Evolutionary conservation across 1,140 invertebrate species (phyloP), one percentile per base, ranked within the genome.

Genomic region (Saxidomus purpurata): DNA sequence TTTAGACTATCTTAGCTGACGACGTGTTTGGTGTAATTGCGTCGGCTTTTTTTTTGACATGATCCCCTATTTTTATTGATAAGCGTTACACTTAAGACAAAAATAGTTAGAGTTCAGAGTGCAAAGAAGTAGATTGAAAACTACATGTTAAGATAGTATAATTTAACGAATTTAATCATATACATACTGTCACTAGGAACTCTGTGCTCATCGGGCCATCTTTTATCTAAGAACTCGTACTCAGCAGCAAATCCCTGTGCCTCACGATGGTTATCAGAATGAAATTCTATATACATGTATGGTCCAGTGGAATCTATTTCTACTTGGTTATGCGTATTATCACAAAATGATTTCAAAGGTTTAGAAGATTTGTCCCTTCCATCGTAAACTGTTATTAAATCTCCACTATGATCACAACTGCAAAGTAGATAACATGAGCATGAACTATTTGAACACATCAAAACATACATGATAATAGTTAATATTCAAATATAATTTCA

Each of bases 251-350:
- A 89, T 0, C 87, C 87, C 43, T 89, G 76, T 81, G 34, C 63
- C 59, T 89, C 77, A 15, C 36, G 43, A 25, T 38, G 36, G 31
- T n/a, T 25, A 55, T 89, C 87, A 3, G 77, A 81, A 67, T 36
- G 61, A 63, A 89, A 89, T 71, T 89, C 87, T 74, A 89, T 74
- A 43, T 71, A 89, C 87, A 89, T 71, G 49, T 89, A 89, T 59
- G 43, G 59, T 31, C 87, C 76, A 31, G 61, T 38, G 38, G 87
- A 89, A 13, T 47, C 8, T 0, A 82, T 28, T 25, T 69, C 28
- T 49, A 49, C 63, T 40, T 89, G 40, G 34, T 89, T 82, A 40
- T 71, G 63, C 19, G 76, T 87, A 80, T 59, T 52, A 74, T 71
- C 77, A 89, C 87, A 89, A 59, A 89, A 52, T 71, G 59, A 17